Conservation (phyloP, 2,113 vertebrate species). For the Cygnus atratus region DNA sequence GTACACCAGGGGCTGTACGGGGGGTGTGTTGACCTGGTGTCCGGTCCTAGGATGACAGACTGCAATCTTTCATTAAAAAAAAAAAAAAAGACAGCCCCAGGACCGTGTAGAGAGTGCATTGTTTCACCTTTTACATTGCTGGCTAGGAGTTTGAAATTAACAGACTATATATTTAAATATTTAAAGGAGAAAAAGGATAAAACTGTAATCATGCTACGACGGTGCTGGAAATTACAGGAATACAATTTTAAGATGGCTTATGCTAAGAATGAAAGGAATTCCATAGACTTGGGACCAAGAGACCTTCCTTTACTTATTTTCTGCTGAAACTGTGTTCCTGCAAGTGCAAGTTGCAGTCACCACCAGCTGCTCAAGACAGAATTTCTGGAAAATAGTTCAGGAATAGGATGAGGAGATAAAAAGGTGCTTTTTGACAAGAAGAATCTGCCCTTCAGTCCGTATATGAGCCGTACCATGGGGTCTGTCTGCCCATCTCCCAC, state of each 20-base stretch:
- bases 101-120: background rate
- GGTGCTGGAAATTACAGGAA: background rate
- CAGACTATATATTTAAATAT: background rate
- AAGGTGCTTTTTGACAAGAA: background rate
- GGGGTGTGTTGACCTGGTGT: background rate
- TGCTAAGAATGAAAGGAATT: background rate
- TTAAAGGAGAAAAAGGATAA: background rate
- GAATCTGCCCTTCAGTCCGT: background rate
- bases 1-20: background rate
- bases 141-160: background rate
- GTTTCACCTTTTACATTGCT: background rate
- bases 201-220: background rate
- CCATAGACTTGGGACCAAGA: background rate
- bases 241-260: background rate
- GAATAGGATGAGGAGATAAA: background rate
- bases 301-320: background rate
- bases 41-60: background rate
- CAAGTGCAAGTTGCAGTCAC: background rate
- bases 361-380: background rate
- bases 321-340: background rate
- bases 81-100: background rate
- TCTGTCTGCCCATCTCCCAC: background rate
- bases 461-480: fast-evolving
- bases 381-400: background rate
- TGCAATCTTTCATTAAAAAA: background rate